Percentiles rank a stretch among this genome's conserved stretches.
Conservation (phyloP, 2,797 vertebrate genomes). For the Iguana delicatissima region DNA sequence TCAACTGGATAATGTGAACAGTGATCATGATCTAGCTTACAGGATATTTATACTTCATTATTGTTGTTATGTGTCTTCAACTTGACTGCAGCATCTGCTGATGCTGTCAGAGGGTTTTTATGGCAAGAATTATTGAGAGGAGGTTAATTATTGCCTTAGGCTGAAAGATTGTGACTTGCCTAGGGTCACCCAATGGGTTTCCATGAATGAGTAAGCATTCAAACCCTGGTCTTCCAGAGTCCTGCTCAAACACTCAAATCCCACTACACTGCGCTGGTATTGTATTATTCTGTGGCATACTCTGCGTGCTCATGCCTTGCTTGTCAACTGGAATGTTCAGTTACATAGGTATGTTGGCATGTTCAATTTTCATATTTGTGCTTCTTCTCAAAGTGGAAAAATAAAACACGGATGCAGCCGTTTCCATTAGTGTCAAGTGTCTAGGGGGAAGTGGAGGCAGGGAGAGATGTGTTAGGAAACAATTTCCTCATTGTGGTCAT, state of each 20-base stretch:
- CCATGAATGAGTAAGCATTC: too few relatives aligned
- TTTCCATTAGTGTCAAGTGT: conserved; percentile 44
- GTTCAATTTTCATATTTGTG: background rate
- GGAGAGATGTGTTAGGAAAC: conserved; percentile 62
- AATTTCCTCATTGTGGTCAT: conserved; percentile 75
- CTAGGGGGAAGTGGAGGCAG: conserved; percentile 13
- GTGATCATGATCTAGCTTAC: background rate
- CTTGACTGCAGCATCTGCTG: too few relatives aligned
- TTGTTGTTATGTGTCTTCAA: background rate
- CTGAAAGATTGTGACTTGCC: too few relatives aligned
- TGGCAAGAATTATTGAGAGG: too few relatives aligned
- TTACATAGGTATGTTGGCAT: background rate
- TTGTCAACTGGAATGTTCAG: background rate
- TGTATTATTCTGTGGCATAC: background rate
- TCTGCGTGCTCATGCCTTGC: background rate
- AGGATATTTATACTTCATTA: background rate
- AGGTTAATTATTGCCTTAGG: too few relatives aligned
- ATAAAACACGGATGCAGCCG: background rate
- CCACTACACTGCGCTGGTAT: background rate
- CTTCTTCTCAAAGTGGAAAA: background rate
- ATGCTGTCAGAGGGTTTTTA: too few relatives aligned
- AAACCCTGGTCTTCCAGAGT: too few relatives aligned
- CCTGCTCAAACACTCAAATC: too few relatives aligned
- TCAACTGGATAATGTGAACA: background rate
- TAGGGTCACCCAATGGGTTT: too few relatives aligned